Evolutionary conservation across 2,888 invertebrate genomes (phyloP), one percentile per base, ranked within the genome.

Genomic region (Aleiodes testaceus): DNA sequence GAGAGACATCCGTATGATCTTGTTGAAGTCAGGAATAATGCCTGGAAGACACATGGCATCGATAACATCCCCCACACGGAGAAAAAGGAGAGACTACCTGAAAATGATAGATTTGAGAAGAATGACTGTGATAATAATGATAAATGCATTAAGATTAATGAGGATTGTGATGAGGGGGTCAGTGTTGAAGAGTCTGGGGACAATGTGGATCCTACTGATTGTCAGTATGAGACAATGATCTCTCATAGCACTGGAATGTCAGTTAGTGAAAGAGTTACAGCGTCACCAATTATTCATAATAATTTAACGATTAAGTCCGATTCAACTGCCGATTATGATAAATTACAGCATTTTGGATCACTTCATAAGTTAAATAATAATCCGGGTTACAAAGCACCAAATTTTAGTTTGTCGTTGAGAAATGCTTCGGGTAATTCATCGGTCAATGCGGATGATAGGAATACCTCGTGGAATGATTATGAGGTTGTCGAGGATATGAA

Each of bases 11-110:
- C 92, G 81, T 95, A 95, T 85, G 95, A 95, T 82, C 90, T 92
- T 82, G 91, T 95, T 26, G 94, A 94, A 88, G 91, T 93, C 5
- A 90, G 94, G 73, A 93, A 90, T 79, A 93, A 95, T 79, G 95
- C 95, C 7, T 95, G 95, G 95, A 92, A 92, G 83, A 95, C 95
- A 0, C 89, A 94, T 73, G 95, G 95, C 0, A 90, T 94, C 18
- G 92, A 92, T 81, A 92, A 93, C 65, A 91, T 94, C 9, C 91
- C 92, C 74, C 95, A 95, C 81, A 92, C 91, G 0, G 95, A 95
- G 84, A 89, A 87, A 76, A 66, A 87, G 3, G 85, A 83, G 11
- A 52, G 16, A 14, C 50, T 16, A 63, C 7, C 14, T 6, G 55
- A 16, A 16, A 12, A 61, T 16, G 52, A 71, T 44, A 44, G n/a